Percentiles rank a stretch among this genome's conserved stretches.
Evolutionary conservation across 2,888 invertebrate genomes (phyloP).

Genomic region (Clivina fossor): DNA sequence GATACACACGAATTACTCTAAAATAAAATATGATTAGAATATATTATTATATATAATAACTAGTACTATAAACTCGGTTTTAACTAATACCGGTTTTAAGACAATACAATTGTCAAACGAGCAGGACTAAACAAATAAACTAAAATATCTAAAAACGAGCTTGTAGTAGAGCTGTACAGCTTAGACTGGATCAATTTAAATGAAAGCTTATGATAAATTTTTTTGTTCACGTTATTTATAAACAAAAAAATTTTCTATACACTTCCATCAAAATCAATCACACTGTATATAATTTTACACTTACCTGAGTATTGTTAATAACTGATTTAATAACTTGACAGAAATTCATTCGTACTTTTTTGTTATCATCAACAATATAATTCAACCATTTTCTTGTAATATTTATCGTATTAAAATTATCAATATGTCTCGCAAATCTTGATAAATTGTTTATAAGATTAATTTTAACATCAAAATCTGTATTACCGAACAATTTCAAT

Average conservation of each 20-base stretch:
- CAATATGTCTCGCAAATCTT: constrained; percentile 53
- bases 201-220: too few relatives aligned
- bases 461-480: constrained; percentile 46
- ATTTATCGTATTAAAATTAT: constrained; percentile 50
- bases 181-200: too few relatives aligned
- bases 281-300: constrained; percentile 18
- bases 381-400: constrained; percentile 51
- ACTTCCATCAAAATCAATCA: too few relatives aligned
- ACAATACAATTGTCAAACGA: too few relatives aligned
- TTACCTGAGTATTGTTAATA: constrained; percentile 46
- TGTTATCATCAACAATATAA: constrained; percentile 48
- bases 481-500: constrained; percentile 43
- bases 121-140: too few relatives aligned
- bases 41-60: constrained; percentile 40
- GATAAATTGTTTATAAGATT: constrained; percentile 50
- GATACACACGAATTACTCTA: constrained; percentile 43
- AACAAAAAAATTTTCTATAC: neutral
- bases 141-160: too few relatives aligned
- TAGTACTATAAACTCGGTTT: neutral
- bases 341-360: constrained; percentile 49
- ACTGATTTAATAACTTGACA: constrained; percentile 47
- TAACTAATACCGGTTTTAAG: too few relatives aligned
- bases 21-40: neutral
- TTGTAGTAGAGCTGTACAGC: too few relatives aligned
- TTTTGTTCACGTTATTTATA: too few relatives aligned